A percentile compares a stretch with the other conserved stretches of the same genome.
phyloP scores from a whole-genome alignment of 2,113 vertebrate species.

The Microcebus ravelobensis region DNA sequence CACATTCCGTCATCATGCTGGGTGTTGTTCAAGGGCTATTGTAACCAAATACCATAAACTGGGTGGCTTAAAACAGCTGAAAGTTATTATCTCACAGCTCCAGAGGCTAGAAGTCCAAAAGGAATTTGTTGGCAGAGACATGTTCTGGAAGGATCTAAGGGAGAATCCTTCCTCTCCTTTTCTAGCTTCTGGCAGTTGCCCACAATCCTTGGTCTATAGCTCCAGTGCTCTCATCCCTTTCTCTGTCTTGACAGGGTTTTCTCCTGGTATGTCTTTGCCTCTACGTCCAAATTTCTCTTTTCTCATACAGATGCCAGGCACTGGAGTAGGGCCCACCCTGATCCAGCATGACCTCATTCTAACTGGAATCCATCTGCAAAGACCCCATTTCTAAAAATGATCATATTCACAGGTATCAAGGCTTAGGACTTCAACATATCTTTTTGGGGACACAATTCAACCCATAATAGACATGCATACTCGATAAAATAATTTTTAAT shows the following conservation, averaged over 20 bases:
- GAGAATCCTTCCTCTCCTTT: background rate
- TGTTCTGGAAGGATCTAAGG: background rate
- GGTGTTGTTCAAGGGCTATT: background rate
- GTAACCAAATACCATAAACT: background rate
- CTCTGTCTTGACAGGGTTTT: background rate
- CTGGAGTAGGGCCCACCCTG: background rate
- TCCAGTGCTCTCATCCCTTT: background rate
- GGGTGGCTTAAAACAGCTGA: background rate
- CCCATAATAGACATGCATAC: background rate
- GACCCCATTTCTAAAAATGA: background rate
- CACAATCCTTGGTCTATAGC: background rate
- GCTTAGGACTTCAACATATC: background rate
- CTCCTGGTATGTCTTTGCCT: background rate
- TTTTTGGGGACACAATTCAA: background rate
- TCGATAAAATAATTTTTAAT: background rate
- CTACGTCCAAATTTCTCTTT: background rate
- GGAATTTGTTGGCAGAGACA: background rate
- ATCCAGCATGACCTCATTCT: background rate
- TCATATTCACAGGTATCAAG: background rate
- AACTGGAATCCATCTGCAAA: background rate
- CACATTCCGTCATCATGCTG: background rate
- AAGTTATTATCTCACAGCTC: background rate
- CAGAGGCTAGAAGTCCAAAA: background rate
- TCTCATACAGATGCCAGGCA: background rate
- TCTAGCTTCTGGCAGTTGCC: background rate